phyloP scores from a whole-genome alignment of 2,888 invertebrate genomes.

The Archips xylosteana region DNA sequence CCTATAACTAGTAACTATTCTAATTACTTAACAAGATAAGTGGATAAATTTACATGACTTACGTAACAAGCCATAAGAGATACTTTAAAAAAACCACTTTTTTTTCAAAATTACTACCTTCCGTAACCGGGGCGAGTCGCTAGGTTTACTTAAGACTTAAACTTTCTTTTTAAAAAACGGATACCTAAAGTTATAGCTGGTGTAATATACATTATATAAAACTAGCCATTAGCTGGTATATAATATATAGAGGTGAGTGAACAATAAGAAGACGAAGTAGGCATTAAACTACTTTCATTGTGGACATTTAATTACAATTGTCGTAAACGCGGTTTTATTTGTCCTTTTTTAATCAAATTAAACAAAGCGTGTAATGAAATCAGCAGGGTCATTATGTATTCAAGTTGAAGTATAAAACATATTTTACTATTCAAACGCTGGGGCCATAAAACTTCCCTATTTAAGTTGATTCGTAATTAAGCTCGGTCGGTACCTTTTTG shows the following conservation, averaged over 20 bases:
- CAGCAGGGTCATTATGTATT: slow-evolving; percentile 11
- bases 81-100: not conserved
- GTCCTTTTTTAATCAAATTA: slow-evolving; percentile 9
- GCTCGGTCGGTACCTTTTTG: not conserved
- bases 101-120: not conserved
- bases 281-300: slow-evolving; percentile 4
- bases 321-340: slow-evolving; percentile 6
- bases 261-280: not conserved
- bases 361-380: slow-evolving; percentile 15
- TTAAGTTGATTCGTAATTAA: slow-evolving; percentile 9
- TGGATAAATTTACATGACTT: too few relatives aligned
- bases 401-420: slow-evolving; percentile 10
- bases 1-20: too few relatives aligned
- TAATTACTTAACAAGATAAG: too few relatives aligned
- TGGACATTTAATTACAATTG: slow-evolving; percentile 7
- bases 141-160: not conserved
- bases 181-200: not conserved
- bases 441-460: slow-evolving; percentile 9
- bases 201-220: not conserved
- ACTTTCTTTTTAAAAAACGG: not conserved
- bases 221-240: not conserved
- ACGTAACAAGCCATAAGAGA: too few relatives aligned
- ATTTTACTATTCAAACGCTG: slow-evolving; percentile 11
- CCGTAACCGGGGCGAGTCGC: too few relatives aligned
- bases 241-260: not conserved